Percentiles rank a stretch among this genome's conserved stretches.
Evolutionary conservation across 1,140 invertebrate species (phyloP).

Genomic region (Drosophila tristis): DNA sequence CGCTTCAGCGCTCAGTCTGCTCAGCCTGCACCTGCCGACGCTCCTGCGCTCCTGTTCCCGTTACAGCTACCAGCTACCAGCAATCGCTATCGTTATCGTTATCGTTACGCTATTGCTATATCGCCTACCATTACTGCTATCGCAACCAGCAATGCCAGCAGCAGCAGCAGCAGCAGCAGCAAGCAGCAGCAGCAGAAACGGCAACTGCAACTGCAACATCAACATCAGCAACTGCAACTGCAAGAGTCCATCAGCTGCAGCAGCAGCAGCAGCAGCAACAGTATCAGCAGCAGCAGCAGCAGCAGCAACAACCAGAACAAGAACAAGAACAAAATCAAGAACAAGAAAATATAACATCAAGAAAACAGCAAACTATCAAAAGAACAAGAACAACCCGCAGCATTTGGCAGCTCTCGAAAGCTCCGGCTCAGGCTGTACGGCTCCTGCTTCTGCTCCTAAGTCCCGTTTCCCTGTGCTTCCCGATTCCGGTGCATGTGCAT

Average conservation of each 20-base stretch:
- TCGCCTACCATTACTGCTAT: constrained; percentile 34
- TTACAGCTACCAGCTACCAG: constrained; percentile 26
- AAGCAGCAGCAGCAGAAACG: constrained; percentile 4
- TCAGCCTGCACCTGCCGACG: constrained; percentile 35
- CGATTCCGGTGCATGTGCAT: constrained; percentile 81
- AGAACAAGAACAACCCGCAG: constrained; percentile 45
- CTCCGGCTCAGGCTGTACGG: constrained; percentile 67
- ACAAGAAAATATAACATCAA: constrained; percentile 41
- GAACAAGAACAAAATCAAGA: constrained; percentile 21
- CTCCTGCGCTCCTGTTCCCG: constrained; percentile 51
- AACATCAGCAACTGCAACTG: constrained; percentile 27
- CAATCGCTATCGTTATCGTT: constrained; percentile 30
- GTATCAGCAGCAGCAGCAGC: constrained; percentile 6
- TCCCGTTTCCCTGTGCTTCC: constrained; percentile 81
- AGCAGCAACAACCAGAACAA: constrained; percentile 25
- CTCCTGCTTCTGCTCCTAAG: constrained; percentile 81
- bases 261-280: constrained; percentile 17
- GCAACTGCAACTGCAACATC: constrained; percentile 13
- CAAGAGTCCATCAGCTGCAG: constrained; percentile 11
- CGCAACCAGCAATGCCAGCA: constrained; percentile 20
- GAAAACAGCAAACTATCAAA: constrained; percentile 6
- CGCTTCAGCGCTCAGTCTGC: constrained; percentile 22
- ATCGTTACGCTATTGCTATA: constrained; percentile 10
- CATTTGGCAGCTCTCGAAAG: constrained; percentile 48
- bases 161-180: background rate